Percentiles rank a stretch among this genome's conserved stretches.
Conservation (phyloP, 2,113 vertebrate species). For the Agelaius tricolor region DNA sequence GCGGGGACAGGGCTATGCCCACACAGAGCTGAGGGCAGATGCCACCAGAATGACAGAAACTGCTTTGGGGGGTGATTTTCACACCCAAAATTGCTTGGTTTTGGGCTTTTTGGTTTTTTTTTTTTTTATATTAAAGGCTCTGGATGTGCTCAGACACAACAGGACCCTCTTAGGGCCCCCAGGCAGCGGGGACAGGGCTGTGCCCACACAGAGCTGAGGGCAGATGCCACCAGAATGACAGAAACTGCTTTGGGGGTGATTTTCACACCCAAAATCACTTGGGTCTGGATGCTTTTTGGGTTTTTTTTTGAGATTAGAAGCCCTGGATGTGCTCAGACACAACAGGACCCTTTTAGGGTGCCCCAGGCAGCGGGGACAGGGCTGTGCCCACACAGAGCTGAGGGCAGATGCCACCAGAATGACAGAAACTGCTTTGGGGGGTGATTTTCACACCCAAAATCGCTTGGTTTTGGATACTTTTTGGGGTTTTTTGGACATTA, state of each 20-base stretch:
- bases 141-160: background rate
- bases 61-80: background rate
- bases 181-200: background rate
- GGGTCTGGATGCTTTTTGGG: background rate
- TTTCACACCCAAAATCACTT: rapidly evolving
- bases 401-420: background rate
- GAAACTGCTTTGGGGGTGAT: background rate
- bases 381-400: no score
- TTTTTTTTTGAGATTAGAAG: background rate
- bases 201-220: no score
- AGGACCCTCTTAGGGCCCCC: background rate
- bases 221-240: background rate
- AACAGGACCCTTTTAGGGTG: background rate
- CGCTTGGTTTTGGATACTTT: rapidly evolving
- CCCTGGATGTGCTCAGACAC: background rate
- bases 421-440: background rate
- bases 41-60: background rate
- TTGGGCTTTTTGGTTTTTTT: background rate
- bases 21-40: no score
- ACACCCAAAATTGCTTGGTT: rapidly evolving
- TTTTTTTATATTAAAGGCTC: background rate
- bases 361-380: background rate
- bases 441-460: background rate
- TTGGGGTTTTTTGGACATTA: background rate
- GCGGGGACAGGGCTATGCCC: no score